Conservation (phyloP, 2,113 vertebrate species). For the Hemichromis elongatus region DNA sequence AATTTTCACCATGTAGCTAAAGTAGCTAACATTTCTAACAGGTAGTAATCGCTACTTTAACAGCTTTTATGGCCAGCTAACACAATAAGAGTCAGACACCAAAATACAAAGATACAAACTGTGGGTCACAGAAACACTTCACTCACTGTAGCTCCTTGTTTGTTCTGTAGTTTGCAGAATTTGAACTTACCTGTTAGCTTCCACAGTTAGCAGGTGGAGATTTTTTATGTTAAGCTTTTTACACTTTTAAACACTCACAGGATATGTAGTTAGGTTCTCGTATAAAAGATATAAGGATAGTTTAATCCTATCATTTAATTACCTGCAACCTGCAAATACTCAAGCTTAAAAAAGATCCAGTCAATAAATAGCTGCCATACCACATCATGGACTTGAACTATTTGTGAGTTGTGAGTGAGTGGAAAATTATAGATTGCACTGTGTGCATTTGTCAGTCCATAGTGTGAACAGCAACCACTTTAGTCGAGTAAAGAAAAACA, state of each 20-base stretch:
- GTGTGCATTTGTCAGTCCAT: not conserved
- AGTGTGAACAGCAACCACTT: not conserved
- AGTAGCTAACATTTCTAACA: not conserved
- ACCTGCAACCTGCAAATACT: not conserved
- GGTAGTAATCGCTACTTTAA: not conserved
- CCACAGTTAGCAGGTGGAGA: not conserved
- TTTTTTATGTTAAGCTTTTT: not conserved
- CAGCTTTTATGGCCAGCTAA: not conserved
- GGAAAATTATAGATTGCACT: not conserved
- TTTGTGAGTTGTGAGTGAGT: not conserved
- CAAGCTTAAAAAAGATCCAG: fast-evolving
- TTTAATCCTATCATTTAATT: not conserved
- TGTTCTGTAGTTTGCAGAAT: fast-evolving
- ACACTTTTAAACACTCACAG: not conserved
- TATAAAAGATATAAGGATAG: not conserved
- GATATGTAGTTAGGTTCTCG: not conserved
- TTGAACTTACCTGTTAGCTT: not conserved
- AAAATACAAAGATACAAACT: not conserved
- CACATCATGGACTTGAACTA: not conserved
- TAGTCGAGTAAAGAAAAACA: not conserved
- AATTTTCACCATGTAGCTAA: not conserved
- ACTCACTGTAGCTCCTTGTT: not conserved
- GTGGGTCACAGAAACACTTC: not conserved
- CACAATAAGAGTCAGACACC: not conserved
- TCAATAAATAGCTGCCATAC: not conserved